Conservation (phyloP, 1,140 invertebrate species). For the Brachionus paranguensis region DNA sequence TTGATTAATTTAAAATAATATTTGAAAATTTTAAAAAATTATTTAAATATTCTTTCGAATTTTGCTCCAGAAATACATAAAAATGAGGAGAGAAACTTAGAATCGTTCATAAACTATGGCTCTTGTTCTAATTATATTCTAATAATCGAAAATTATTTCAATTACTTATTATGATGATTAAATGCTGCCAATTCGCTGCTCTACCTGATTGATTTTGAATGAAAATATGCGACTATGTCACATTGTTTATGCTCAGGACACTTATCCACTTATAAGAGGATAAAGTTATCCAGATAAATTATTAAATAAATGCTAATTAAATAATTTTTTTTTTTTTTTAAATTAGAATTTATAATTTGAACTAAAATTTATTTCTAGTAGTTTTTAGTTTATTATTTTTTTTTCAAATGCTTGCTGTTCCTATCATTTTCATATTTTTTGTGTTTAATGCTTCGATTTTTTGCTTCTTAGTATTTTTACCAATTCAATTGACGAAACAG, state of each 20-base stretch:
- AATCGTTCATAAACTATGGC: not conserved
- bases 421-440: slow-evolving; percentile 1
- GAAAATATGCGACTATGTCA: not conserved
- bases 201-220: not conserved
- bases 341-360: slow-evolving; percentile 3
- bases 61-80: not conserved
- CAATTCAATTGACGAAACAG: not conserved
- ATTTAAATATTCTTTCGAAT: not conserved
- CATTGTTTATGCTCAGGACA: not conserved
- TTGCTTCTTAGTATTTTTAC: not conserved
- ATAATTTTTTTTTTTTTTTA: not conserved
- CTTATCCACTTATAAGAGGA: not conserved
- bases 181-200: not conserved
- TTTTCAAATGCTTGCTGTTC: not conserved
- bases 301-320: slow-evolving; percentile 3
- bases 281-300: not conserved
- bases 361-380: not conserved
- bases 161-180: not conserved
- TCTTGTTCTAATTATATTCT: not conserved
- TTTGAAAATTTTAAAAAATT: not conserved
- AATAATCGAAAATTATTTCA: slow-evolving; percentile 2
- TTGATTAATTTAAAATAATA: not conserved
- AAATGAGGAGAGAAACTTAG: not conserved
- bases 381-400: not conserved
- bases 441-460: not conserved